These are phyloP conservation scores for Noctua comes DNA, from an alignment of 2,888 invertebrate genomes.

Conservation along the genomic window DNA sequence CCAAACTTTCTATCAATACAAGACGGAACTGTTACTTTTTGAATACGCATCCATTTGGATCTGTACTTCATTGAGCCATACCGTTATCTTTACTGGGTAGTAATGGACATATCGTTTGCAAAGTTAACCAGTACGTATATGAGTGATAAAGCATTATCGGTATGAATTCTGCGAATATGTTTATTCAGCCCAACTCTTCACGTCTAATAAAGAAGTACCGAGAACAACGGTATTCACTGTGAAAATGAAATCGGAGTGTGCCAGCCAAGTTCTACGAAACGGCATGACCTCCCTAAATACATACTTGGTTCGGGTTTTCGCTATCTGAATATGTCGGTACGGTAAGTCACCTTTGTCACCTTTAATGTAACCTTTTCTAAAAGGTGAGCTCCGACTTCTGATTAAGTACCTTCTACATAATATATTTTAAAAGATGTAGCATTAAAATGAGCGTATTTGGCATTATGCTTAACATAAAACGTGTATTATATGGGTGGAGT, in stretches of 20 bases:
- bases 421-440: neutral
- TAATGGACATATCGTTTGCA: constrained; percentile 32
- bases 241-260: constrained; percentile 81
- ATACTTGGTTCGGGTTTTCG: constrained; percentile 54
- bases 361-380: constrained; percentile 11
- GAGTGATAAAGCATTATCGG: constrained; percentile 67
- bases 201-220: constrained; percentile 78
- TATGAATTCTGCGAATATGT: constrained; percentile 76
- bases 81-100: constrained; percentile 50
- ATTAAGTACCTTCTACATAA: neutral
- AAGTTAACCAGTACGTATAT: constrained; percentile 48
- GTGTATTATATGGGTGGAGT: neutral
- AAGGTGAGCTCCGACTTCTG: neutral
- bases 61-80: constrained; percentile 34
- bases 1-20: constrained; percentile 47
- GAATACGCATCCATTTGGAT: constrained; percentile 12
- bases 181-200: constrained; percentile 70
- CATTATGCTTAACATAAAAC: neutral
- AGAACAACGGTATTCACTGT: constrained; percentile 80
- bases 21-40: constrained; percentile 29
- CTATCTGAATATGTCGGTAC: constrained; percentile 27
- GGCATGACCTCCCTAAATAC: constrained; percentile 73
- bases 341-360: constrained; percentile 5
- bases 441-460: neutral
- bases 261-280: constrained; percentile 75